phyloP scores from a whole-genome alignment of 2,797 vertebrate species.

The Galagoides demidoff region DNA sequence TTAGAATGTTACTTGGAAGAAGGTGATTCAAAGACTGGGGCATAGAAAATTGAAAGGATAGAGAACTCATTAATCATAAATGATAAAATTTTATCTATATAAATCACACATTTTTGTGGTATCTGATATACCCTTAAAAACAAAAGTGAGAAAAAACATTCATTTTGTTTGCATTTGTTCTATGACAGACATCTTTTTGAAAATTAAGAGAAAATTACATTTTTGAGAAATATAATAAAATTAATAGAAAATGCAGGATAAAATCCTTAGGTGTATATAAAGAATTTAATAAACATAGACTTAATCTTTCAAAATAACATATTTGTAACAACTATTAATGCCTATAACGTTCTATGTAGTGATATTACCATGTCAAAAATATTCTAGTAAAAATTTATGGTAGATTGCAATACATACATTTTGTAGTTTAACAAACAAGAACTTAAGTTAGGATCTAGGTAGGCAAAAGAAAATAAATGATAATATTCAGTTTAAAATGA shows the following conservation, averaged over 20 bases:
- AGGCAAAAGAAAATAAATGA: not conserved
- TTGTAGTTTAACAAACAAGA: not conserved
- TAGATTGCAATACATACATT: not conserved
- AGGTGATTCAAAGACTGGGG: not conserved
- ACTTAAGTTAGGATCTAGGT: not conserved
- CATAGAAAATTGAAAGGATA: not conserved
- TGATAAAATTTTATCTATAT: not conserved
- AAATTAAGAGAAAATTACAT: slow-evolving; percentile 3
- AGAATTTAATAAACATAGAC: not conserved
- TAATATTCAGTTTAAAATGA: slow-evolving; percentile 32
- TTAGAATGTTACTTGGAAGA: not conserved
- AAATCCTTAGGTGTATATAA: not conserved
- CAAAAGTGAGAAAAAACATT: too few species aligned
- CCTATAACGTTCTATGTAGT: not conserved
- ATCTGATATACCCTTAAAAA: too few species aligned
- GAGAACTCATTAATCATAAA: not conserved
- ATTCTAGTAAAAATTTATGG: not conserved
- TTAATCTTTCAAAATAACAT: slow-evolving; percentile 36
- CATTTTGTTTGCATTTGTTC: not conserved
- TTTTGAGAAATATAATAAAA: slow-evolving; percentile 46
- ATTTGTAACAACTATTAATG: not conserved
- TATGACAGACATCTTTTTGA: not conserved
- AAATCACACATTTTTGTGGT: not conserved
- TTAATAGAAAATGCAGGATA: slow-evolving; percentile 23
- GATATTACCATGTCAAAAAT: not conserved